Evolutionary conservation across 2,113 vertebrate species (phyloP).

Genomic region (Scomber scombrus): DNA sequence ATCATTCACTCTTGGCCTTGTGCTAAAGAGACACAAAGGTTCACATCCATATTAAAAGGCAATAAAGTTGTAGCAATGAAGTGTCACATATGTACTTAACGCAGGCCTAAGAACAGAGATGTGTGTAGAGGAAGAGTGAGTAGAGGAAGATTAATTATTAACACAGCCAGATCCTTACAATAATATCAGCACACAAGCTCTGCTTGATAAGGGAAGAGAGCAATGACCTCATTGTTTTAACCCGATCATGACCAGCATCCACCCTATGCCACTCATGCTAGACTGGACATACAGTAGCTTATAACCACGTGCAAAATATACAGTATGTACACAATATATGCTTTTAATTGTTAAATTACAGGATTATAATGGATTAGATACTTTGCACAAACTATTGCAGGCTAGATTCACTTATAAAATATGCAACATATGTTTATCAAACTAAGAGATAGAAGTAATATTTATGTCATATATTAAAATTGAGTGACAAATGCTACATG

Average conservation of each 20-base stretch:
- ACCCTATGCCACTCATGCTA: neutral
- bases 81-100: conserved; percentile 1
- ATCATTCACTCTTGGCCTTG: neutral
- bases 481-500: neutral
- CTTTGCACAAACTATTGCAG: neutral
- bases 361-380: neutral
- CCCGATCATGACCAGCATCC: neutral
- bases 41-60: neutral
- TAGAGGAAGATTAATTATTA: conserved; percentile 73
- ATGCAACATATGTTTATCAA: neutral
- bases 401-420: neutral
- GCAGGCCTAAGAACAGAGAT: conserved; percentile 47
- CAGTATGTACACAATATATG: neutral
- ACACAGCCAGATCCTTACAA: conserved; percentile 49
- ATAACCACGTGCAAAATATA: neutral
- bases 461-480: neutral
- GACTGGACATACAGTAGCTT: neutral
- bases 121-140: conserved; percentile 5
- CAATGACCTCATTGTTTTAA: conserved; percentile 54
- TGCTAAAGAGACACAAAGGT: neutral
- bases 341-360: neutral
- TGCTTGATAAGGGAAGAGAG: conserved; percentile 35
- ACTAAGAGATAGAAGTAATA: no score
- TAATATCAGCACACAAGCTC: conserved; percentile 47
- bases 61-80: neutral